Conservation (phyloP, 1,140 invertebrate species). For the Diprion similis region DNA sequence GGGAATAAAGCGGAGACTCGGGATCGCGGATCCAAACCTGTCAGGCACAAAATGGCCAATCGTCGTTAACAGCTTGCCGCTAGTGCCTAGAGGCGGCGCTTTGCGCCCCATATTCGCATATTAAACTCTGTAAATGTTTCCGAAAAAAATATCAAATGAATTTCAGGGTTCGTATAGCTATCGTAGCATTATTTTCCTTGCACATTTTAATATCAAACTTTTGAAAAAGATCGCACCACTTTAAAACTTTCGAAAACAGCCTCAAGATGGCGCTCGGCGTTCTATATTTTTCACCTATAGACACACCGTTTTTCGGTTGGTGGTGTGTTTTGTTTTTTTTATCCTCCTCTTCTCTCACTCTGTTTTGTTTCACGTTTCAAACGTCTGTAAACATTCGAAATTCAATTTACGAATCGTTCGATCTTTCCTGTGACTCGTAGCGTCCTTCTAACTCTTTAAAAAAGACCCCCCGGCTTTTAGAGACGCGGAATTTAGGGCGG, state of each 20-base stretch:
- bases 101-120: conserved; percentile 19
- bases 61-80: conserved; percentile 57
- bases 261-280: conserved; percentile 32
- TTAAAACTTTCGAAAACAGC: conserved; percentile 15
- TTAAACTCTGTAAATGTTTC: conserved; percentile 9
- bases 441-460: too few relatives aligned
- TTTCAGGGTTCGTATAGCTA: conserved; percentile 6
- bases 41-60: conserved; percentile 64
- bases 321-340: not conserved
- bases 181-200: conserved; percentile 8
- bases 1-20: conserved; percentile 16
- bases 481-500: conserved; percentile 32
- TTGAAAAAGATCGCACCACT: conserved; percentile 14
- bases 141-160: not conserved
- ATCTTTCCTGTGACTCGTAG: too few relatives aligned
- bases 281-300: conserved; percentile 9
- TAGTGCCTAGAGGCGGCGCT: conserved; percentile 48
- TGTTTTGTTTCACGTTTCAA: too few relatives aligned
- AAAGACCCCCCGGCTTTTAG: not conserved
- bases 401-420: too few relatives aligned
- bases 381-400: too few relatives aligned
- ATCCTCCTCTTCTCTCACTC: too few relatives aligned
- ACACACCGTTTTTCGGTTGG: conserved; percentile 19
- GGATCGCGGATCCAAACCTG: conserved; percentile 47
- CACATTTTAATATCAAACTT: conserved; percentile 11